phyloP scores from a whole-genome alignment of 1,140 invertebrate species.

The Samia ricini region DNA sequence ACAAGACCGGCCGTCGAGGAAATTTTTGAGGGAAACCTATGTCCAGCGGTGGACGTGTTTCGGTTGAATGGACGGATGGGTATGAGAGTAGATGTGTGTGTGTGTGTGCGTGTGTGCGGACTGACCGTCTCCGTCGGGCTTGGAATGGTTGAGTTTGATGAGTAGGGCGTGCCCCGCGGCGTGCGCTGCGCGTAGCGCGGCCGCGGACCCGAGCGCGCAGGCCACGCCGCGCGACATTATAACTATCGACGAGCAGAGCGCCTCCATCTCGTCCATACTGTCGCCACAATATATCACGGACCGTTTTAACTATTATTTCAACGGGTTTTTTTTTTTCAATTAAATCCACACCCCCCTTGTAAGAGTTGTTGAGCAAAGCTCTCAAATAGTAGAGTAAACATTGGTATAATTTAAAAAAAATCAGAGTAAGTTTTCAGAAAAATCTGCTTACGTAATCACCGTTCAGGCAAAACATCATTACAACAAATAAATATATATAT shows the following conservation, averaged over 20 bases:
- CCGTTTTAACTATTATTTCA: no score
- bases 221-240: slow-evolving; percentile 91
- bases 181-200: slow-evolving; percentile 77
- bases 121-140: slow-evolving; percentile 10
- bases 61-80: no score
- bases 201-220: slow-evolving; percentile 76
- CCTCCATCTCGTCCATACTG: slow-evolving; percentile 93
- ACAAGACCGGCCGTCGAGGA: no score
- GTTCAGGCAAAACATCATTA: no score
- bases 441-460: background rate
- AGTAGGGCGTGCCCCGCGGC: slow-evolving; percentile 77
- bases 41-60: no score
- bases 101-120: background rate
- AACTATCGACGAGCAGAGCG: slow-evolving; percentile 85
- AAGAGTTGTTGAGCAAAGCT: no score
- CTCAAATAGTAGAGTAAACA: no score
- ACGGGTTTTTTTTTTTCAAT: no score
- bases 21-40: no score
- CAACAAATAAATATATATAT: no score
- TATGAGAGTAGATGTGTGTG: background rate
- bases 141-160: slow-evolving; percentile 30
- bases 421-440: background rate
- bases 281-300: background rate
- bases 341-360: no score
- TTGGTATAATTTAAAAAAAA: background rate